Evolutionary conservation across 2,888 invertebrate species (phyloP), one percentile per base, ranked within the genome.

Genomic region (Mesorhabditis sp.): DNA sequence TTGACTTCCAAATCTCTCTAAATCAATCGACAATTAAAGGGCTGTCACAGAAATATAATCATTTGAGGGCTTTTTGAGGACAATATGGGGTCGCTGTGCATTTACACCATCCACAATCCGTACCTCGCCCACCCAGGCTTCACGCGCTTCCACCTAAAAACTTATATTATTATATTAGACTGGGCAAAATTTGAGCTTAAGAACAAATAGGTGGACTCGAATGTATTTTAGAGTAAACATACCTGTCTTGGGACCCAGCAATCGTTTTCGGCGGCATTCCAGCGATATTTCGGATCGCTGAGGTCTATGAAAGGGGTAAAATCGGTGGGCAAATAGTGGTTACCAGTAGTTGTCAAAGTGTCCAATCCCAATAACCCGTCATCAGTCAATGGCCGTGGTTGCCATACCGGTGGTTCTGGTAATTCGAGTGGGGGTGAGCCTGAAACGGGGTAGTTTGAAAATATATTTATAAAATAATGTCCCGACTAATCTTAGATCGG

Each of bases 351-450:
- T n/a, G n/a, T n/a, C 58, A 10, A 50, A 50, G 7, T 10, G 10
- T 50, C 58, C n/a, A 50, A 50, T 13, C 58, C 58, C n/a, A 50
- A n/a, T n/a, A 50, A 50, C n/a, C 58, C 10, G 7, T 50, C 10
- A 10, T 50, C 10, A n/a, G 58, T 50, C n/a, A 50, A 50, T n/a
- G 58, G 58, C n/a, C n/a, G 58, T 10, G 58, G 58, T 50, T 50
- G 58, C 58, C 58, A 50, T 13, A 50, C 58, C n/a, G 58, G 58
- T 13, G 58, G n/a, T 50, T 50, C 58, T 10, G 58, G 58, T 50
- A 50, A 50, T 50, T 50, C 58, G 10, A 50, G 58, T 10, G 58
- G 58, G n/a, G 58, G 58, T 50, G 58, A 50, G n/a, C n/a, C n/a
- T 50, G 7, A 50, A 50, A 13, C 58, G 7, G n/a, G 58, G n/a